Base-by-base conservation (phyloP, 2,797 vertebrate species). In the Sylvilagus floridanus region DNA sequence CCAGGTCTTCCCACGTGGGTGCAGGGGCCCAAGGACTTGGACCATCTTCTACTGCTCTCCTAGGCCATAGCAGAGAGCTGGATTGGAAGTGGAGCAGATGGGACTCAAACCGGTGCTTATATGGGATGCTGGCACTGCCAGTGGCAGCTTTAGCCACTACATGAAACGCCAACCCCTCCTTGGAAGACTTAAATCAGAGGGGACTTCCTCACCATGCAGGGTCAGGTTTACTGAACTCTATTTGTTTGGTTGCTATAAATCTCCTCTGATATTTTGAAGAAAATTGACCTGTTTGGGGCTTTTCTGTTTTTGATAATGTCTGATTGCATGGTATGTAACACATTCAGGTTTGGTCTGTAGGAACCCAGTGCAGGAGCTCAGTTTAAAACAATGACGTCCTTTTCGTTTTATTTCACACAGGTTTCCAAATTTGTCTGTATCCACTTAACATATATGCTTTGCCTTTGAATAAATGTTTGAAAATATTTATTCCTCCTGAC, bases 401-500 rank as follows among this genome's bases (percentile, higher is more conserved):
- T 14, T 24, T 32, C 21, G 47, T 60, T 66, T 82, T 35, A 60
- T 26, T 88, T 42, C 50, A 19, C 26, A 30, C 9, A 76, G 17
- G 19, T 84, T 89, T 95, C 73, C 72, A 85, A 71, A 84, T 78
- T 94, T 78, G 37, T 30, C n/a, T 47, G 50, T 32, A 57, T 94
- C 50, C 17, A 14, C 42, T 90, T 92, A 77, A n/a, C 57, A 54
- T 22, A 57, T 4, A 84, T 22, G 28, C 14, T 73, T 71, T 57
- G 72, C 50, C 76, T 91, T 84, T 77, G 35, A 83, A 69, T 62
- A 88, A 91, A 76, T 37, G 57, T 89, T 96, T 86, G 72, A 68
- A 94, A 78, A 66, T 78, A 11, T 37, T 91, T 71, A 17, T 76
- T 69, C 75, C 57, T 75, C 35, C 5, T 1, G 11, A 90, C 14